Base-by-base conservation (phyloP, 2,888 invertebrate genomes). In the Anagyrus pseudococci region DNA sequence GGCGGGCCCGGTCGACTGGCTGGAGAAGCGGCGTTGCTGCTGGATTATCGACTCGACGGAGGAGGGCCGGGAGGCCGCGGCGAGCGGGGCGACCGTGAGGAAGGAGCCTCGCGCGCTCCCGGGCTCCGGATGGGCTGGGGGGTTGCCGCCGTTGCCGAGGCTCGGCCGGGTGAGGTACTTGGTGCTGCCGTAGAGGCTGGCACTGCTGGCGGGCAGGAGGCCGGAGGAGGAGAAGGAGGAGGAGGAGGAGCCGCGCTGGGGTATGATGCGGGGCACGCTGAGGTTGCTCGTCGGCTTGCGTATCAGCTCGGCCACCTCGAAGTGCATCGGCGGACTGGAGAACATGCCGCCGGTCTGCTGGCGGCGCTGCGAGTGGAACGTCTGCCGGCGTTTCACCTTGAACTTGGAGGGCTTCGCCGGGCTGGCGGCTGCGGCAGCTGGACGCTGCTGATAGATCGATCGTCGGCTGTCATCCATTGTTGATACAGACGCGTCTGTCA, bases 281-380 rank as follows among this genome's bases (percentile, higher is more conserved):
- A 79, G 67, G 66, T 78, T 77, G 68, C 73, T 77, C 40, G 73
- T 70, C 8, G 77, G 75, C 46, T 75, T 77, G 56, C 78, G 75
- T 33, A 75, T 76, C 26, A 77, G 71, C 62, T 79, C 78, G 29
- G 76, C 69, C 17, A 77, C 77, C 63, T 79, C 79, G 61, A 80
- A 77, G 46, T 76, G 77, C 70, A 73, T 73, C 44, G 73, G 73
- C 54, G 71, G 66, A 60, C 71, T 64, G 19, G 75, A 73, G 48
- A 68, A 71, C 56, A 66, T 66, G 7, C 59, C 60, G 13, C 48
- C 57, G 29, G 20, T 4, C n/a, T 10, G 46, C n/a, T 60, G 62
- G 2, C 72, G 73, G 37, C 73, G 74, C 54, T 77, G 77, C n/a
- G 80, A 76, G 62, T 82, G 81, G 69, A 81, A 80, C 41, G 81